phyloP scores from a whole-genome alignment of 2,797 vertebrate species.

The Trachurus trachurus region DNA sequence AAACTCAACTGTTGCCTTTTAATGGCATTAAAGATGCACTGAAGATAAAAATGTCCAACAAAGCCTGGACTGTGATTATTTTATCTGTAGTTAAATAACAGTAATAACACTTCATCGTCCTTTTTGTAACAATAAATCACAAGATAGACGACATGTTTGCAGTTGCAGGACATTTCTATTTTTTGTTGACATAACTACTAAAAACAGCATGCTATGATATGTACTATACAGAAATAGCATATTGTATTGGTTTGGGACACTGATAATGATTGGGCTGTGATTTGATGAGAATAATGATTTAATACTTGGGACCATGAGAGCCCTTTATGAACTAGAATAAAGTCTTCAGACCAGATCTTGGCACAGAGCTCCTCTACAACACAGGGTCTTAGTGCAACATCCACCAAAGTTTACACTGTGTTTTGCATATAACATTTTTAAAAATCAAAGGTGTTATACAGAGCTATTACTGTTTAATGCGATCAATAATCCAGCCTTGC shows the following conservation, averaged over 20 bases:
- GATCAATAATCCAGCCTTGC: neutral
- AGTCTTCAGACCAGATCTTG: neutral
- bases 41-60: neutral
- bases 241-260: neutral
- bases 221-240: neutral
- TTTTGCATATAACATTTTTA: neutral
- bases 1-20: no score
- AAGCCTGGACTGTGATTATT: neutral
- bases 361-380: no score
- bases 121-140: neutral
- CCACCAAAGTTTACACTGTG: neutral
- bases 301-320: neutral
- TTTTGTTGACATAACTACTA: neutral
- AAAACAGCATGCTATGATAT: neutral
- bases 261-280: neutral
- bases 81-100: neutral
- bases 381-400: neutral
- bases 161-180: no score
- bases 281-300: neutral
- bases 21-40: no score
- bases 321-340: neutral
- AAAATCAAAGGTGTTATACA: neutral
- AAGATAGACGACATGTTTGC: neutral
- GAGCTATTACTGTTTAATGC: neutral
- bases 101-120: neutral